Evolutionary conservation across 2,888 invertebrate genomes (phyloP).

Genomic region (Tipula vernalis): DNA sequence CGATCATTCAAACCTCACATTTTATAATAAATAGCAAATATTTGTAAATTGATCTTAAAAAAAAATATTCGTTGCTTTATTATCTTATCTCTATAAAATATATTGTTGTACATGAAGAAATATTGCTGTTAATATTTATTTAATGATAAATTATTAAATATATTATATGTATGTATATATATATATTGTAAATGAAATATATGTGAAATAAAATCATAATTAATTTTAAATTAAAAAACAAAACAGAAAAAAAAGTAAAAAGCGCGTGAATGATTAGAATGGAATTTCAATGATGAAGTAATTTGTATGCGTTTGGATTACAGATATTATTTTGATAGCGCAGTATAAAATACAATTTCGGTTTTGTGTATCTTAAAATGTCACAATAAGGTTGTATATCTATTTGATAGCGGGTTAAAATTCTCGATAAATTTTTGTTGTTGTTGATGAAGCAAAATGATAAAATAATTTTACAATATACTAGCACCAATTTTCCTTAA

Average conservation of each 20-base stretch:
- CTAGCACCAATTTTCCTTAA: too few relatives aligned
- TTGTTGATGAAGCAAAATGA: neutral
- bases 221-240: neutral
- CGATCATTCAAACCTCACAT: neutral
- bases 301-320: neutral
- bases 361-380: neutral
- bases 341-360: neutral
- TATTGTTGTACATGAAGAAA: neutral
- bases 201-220: neutral
- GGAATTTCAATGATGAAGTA: constrained; percentile 4
- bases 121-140: neutral
- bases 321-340: neutral
- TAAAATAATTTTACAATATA: too few relatives aligned
- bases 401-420: neutral
- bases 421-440: neutral
- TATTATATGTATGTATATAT: neutral
- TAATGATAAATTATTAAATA: neutral
- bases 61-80: neutral
- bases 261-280: neutral
- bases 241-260: neutral
- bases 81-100: neutral
- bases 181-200: neutral
- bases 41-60: neutral
- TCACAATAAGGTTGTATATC: neutral
- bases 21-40: neutral